Conservation (phyloP, 2,797 vertebrate genomes). For the Mastacembelus armatus region DNA sequence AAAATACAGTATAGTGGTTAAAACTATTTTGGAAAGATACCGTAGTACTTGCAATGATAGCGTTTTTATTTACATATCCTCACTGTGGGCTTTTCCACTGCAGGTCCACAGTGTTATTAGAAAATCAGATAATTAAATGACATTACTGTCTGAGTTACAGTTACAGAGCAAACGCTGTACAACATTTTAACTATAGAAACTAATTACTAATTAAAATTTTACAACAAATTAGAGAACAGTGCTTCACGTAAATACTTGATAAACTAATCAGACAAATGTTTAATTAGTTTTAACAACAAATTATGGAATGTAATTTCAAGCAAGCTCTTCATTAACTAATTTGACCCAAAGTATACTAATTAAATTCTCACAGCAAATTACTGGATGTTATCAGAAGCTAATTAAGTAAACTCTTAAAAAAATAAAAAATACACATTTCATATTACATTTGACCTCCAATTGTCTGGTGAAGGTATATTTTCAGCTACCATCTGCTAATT, state of each 20-base stretch:
- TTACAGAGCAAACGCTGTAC: constrained; percentile 14
- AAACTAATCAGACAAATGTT: constrained; percentile 48
- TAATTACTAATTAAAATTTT: constrained; percentile 30
- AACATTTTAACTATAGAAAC: constrained; percentile 29
- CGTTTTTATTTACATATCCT: not conserved
- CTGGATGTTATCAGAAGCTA: constrained; percentile 23
- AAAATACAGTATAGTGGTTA: not conserved
- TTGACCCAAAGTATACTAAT: constrained; percentile 41
- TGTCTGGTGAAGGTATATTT: not conserved
- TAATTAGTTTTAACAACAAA: constrained; percentile 62
- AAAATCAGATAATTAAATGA: not conserved
- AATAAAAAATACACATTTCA: constrained; percentile 7
- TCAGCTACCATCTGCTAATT: not conserved
- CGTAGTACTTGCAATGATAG: not conserved
- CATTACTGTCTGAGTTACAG: not conserved
- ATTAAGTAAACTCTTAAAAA: constrained; percentile 20
- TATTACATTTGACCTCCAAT: too few relatives aligned
- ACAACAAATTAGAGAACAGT: constrained; percentile 30
- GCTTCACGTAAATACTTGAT: constrained; percentile 49
- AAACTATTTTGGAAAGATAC: not conserved
- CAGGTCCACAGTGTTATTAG: not conserved
- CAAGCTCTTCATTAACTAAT: constrained; percentile 42
- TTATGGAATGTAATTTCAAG: constrained; percentile 44
- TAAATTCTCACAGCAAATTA: constrained; percentile 26
- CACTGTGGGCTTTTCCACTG: too few relatives aligned